Base-by-base conservation (phyloP, 1,140 invertebrate genomes). In the Hypsibius dujardini region DNA sequence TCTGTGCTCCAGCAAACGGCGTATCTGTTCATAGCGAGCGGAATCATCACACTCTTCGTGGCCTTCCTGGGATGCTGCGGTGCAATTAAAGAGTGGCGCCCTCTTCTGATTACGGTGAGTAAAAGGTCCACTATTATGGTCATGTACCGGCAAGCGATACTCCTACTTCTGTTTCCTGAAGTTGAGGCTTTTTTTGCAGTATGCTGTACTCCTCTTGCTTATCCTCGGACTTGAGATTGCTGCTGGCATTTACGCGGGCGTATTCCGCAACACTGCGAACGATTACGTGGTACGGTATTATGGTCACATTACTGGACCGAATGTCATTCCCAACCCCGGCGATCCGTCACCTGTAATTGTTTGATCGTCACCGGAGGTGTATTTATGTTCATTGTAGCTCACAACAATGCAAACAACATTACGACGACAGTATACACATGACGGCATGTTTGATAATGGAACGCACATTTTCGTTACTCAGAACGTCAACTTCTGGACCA, bases 21-120 rank as follows among this genome's bases (percentile, higher is more conserved):
- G 3, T 67, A 67, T 56, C 82, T 92, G 42, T 82, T 89, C 74
- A 88, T 90, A 73, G 79, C 87, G 62, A 77, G 88, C 74, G 89
- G 89, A 2, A 80, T 82, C 1, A 79, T 89, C 62, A 86, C 89
- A 72, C 88, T 89, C 76, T 73, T 88, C 46, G 85, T 90, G 72
- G 86, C 87, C 3, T 90, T 89, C 82, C 87, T 90, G 76, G 89
- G 89, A 74, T 91, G 89, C 79, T 90, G 88, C 76, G 89, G 89
- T 47, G 88, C 89, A 7, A 85, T 89, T 70, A 84, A 87, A 70
- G 88, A 90, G 77, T 89, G 85, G 76, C 85, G 87, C 75, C 90
- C 87, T 80, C 90, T 90, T 87, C 82, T 87, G 42, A 84, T 88
- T 76, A 88, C 87, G 75, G 87, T 89, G 28, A 28, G 28, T 28